These are phyloP conservation scores for Acholoe squamosa DNA, from an alignment of 2,888 invertebrate species.

Conservation along the genomic window DNA sequence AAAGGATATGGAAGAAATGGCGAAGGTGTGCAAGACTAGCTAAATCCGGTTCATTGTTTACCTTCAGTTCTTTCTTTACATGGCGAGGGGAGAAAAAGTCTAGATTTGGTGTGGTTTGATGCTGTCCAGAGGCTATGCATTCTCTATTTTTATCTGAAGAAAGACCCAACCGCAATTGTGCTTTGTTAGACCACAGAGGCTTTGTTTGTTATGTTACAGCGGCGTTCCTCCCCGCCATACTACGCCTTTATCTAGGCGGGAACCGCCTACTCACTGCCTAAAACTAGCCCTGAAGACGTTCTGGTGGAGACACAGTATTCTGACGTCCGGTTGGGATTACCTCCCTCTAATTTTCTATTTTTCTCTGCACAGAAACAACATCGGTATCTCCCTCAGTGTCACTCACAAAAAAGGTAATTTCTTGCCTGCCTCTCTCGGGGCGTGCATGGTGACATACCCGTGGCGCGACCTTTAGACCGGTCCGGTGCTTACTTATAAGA, in stretches of 20 bases:
- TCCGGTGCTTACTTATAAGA: not conserved
- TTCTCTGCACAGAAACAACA: not conserved
- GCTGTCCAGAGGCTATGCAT: not conserved
- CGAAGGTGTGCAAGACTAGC: not conserved
- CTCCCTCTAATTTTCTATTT: not conserved
- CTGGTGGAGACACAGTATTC: not conserved
- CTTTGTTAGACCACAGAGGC: not conserved
- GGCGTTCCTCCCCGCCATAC: constrained; percentile 3
- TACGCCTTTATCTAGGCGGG: not conserved
- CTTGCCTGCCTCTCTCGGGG: not conserved
- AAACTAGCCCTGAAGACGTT: not conserved
- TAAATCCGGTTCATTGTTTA: constrained; percentile 4
- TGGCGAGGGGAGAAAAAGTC: not conserved
- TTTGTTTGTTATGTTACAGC: constrained; percentile 22
- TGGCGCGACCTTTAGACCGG: not conserved
- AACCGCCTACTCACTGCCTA: constrained; percentile 32
- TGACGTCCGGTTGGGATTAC: constrained; percentile 25
- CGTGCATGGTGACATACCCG: not conserved
- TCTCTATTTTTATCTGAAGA: constrained; percentile 10
- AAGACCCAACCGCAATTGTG: not conserved
- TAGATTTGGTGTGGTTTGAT: not conserved
- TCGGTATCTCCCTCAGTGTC: not conserved
- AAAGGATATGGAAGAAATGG: too few relatives aligned
- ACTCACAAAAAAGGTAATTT: constrained; percentile 19
- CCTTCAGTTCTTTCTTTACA: not conserved